Percentiles rank a stretch among this genome's conserved stretches.
Evolutionary conservation across 2,797 vertebrate species (phyloP).

Genomic region (Graptemys geographica): DNA sequence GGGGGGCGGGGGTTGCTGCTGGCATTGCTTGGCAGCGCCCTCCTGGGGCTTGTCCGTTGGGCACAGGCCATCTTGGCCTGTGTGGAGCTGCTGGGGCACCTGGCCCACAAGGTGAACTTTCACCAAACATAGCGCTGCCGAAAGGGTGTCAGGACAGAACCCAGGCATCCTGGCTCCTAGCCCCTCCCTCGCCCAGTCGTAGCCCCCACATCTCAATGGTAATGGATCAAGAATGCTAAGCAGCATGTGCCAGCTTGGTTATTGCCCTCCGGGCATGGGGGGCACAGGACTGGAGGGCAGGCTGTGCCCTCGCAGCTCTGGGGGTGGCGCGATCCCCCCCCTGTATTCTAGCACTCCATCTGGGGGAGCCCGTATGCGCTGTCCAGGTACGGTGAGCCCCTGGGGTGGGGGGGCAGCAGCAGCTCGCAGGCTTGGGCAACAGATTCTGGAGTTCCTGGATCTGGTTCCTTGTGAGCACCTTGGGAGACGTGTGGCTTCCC

Average conservation of each 20-base stretch:
- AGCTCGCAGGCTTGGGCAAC: neutral
- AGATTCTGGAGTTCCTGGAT: neutral
- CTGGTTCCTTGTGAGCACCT: too few relatives aligned
- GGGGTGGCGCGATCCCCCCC: neutral
- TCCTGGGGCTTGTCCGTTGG: neutral
- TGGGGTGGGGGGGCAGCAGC: neutral
- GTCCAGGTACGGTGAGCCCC: neutral
- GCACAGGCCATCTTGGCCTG: neutral
- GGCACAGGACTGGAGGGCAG: neutral
- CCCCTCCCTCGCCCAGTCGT: too few relatives aligned
- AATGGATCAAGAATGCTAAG: neutral
- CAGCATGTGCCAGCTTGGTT: neutral
- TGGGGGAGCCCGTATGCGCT: neutral
- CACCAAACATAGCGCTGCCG: neutral
- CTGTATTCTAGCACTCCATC: too few relatives aligned
- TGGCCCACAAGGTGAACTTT: neutral
- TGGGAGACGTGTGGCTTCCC: neutral
- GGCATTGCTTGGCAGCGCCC: neutral
- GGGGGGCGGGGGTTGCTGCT: neutral
- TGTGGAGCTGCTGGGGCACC: neutral
- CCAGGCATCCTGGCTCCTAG: neutral
- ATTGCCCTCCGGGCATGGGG: neutral
- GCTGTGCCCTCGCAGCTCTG: neutral
- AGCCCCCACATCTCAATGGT: neutral
- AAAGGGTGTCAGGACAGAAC: neutral